A percentile compares a stretch with the other conserved stretches of the same genome.
Evolutionary conservation across 2,888 invertebrate genomes (phyloP).

Genomic region (Lycophotia porphyrea): DNA sequence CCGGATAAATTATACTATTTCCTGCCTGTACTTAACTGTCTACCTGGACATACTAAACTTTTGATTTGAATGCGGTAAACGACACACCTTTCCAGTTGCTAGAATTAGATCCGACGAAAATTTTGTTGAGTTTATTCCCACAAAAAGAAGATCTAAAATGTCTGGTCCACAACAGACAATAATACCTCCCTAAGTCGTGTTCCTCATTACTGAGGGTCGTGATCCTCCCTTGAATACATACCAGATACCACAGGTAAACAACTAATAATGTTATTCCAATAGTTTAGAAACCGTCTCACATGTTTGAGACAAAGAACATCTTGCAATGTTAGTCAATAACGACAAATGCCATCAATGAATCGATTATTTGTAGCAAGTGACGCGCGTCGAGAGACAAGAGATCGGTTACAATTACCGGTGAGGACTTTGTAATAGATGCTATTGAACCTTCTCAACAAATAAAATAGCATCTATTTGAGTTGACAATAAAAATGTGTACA

Average conservation of each 20-base stretch:
- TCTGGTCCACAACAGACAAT: neutral
- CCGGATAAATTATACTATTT: neutral
- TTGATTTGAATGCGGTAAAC: neutral
- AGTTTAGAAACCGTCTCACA: constrained; percentile 8
- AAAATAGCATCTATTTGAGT: neutral
- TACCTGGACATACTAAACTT: neutral
- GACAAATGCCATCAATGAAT: constrained; percentile 58
- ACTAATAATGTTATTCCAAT: neutral
- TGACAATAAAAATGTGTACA: neutral
- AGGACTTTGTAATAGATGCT: constrained; percentile 41
- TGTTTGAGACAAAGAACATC: constrained; percentile 31
- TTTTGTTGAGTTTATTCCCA: no score
- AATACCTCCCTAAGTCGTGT: no score
- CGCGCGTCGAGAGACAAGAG: constrained; percentile 58
- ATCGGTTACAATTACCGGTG: constrained; percentile 24
- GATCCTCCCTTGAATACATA: no score
- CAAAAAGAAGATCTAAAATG: neutral
- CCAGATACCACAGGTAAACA: neutral
- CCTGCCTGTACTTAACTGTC: neutral
- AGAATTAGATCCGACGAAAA: neutral
- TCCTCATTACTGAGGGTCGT: no score
- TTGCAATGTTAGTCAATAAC: constrained; percentile 30
- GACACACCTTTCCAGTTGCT: neutral
- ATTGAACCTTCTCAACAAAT: neutral
- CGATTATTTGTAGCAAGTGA: constrained; percentile 66